Evolutionary conservation across 2,113 vertebrate genomes (phyloP), one percentile per base, ranked within the genome.

Genomic region (Pseudopodoces humilis): DNA sequence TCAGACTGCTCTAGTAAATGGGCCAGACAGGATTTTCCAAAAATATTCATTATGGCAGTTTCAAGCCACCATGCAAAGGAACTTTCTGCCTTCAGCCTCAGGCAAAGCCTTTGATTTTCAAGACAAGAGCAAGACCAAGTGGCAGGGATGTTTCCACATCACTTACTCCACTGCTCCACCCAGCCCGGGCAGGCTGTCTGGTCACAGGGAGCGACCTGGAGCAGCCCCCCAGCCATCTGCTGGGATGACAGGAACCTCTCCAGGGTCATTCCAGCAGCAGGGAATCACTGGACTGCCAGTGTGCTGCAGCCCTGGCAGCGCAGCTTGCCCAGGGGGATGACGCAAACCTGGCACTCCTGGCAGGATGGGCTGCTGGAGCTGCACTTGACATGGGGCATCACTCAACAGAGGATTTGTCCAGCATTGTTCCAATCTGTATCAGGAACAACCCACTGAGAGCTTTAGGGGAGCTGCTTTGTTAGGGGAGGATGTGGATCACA

Each of bases 201-300:
- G 63, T 83, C 74, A 15, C 21, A 7, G 76, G 52, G 15, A 87
- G 52, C 12, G 9, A 35, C n/a, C n/a, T 4, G 0, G 1, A 80
- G 64, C 77, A 83, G 71, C 68, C 83, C 55, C 41, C 10, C 28
- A 68, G 75, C 58, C 82, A 68, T 27, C 23, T 15, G 52, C 69
- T 53, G 91, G 67, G 86, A 55, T 28, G 81, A 43, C 83, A 94
- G 64, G 35, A 63, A 8, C 62, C 39, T 56, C 88, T 75, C 53
- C 20, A 33, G 65, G 62, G 77, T 58, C 64, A 52, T 78, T 92
- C 87, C 89, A 94, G 86, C 17, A 31, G 60, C 95, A 80, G 56
- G 86, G 63, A 88, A 89, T 41, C 58, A 13, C 90, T 72, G 58
- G 35, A 30, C 19, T 31, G 35, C 22, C 19, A 59, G n/a, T 1